Base-by-base conservation (phyloP, 1,140 invertebrate species). In the Tetramorium simillimum region DNA sequence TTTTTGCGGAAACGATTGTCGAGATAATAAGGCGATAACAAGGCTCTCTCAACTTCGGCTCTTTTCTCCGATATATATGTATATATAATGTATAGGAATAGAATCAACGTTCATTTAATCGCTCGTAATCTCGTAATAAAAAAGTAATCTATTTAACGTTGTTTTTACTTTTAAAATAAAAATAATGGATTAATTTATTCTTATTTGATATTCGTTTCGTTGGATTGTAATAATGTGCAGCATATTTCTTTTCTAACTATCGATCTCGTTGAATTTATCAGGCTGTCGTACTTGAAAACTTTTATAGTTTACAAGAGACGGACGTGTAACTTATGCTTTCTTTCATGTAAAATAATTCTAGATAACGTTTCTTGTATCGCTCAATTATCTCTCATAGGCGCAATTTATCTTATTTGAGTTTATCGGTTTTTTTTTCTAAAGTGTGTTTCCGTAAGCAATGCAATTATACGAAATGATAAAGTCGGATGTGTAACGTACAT, bases 401-500 rank as follows among this genome's bases (percentile, higher is more conserved):
- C 14, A 9, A 43, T 75, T 56, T 40, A 58, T 43, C 14, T 40
- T 37, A 18, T 6, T 53, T 0, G 16, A 3, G 21, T 1, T 75
- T 24, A 40, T 16, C 33, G 0, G n/a, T n/a, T n/a, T 60, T 40
- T 53, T 60, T 40, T 56, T 40, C 33, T 51, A 0, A 33, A 51
- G 6, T 6, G 0, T 21, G 18, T 56, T 65, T 69, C 6, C 40
- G 18, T 21, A 58, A 40, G 12, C 53, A 56, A 58, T 75, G 37
- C 10, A 58, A 75, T 75, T 75, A 75, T 75, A 58, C n/a, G 14
- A 58, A 60, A 43, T 12, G 7, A 24, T 24, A 75, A 58, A 58
- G n/a, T 56, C 33, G 28, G 5, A 24, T 51, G 21, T 53, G 49
- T 37, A 56, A 56, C 0, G 21, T 53, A 33, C 3, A 33, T 33